Base-by-base conservation (phyloP, 2,113 vertebrate species). In the Talpa occidentalis region DNA sequence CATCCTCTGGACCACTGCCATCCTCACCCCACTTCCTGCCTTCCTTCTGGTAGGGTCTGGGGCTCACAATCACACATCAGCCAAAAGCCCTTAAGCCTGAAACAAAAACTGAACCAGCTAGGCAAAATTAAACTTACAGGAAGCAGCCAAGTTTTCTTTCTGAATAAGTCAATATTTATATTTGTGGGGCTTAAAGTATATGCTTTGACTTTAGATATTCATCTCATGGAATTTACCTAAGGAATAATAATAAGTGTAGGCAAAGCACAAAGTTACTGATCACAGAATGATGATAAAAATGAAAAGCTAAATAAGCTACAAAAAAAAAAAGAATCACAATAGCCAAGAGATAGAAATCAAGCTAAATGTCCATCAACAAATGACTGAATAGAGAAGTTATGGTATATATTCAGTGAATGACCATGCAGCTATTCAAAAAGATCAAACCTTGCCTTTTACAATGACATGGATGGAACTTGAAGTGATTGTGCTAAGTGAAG, bases 191-290 rank as follows among this genome's bases (percentile, higher is more conserved):
- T 64, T 59, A 87, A 70, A 76, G 42, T 35, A 85, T 10, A 40
- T 28, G 37, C 7, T 67, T 66, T 83, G 35, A 49, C 14, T 26
- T 10, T 21, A 32, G 1, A 91, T 78, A 59, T 70, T 78, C 6
- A 88, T 11, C 16, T 90, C n/a, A 64, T 73, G 21, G 17, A 95
- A 91, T 54, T 67, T 47, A 92, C 5, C 62, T 60, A 67, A 88
- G 19, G 10, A 70, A 52, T 64, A 52, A 88, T 64, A 59, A 73
- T n/a, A 79, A 91, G 40, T 6, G 22, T 9, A 10, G 32, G 44
- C 73, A 94, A 93, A 86, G 42, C 22, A 74, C 37, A 86, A n/a
- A 81, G 15, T 15, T 37, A 40, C 35, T 91, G 24, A 67, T 35
- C 83, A 86, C 1, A 42, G 16, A 79, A 47, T 74, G 24, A 49